A percentile compares a stretch with the other conserved stretches of the same genome.
These are phyloP conservation scores for Norana najaformis DNA, from an alignment of 2,888 invertebrate genomes.

Conservation along the genomic window DNA sequence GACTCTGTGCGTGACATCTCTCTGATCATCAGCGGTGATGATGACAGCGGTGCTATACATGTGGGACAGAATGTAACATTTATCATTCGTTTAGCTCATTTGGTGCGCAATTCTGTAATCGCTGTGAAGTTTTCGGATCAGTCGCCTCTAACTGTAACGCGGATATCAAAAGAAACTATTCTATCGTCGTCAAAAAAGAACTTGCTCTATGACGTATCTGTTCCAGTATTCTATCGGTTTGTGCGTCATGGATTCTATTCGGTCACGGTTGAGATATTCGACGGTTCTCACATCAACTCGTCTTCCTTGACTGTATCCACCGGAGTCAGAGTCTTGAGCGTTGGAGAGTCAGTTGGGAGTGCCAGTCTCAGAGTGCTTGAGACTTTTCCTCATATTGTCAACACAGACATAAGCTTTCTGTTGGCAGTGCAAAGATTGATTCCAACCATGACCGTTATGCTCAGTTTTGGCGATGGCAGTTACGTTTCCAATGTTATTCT, in stretches of 20 bases:
- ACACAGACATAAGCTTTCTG: not conserved
- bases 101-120: not conserved
- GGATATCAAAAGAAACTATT: not conserved
- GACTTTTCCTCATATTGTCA: slow-evolving; percentile 1
- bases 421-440: not conserved
- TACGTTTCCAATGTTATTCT: slow-evolving; percentile 5
- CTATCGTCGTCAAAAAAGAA: not conserved
- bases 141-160: not conserved
- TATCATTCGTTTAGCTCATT: not conserved
- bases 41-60: not conserved
- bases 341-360: not conserved
- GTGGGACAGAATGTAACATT: not conserved
- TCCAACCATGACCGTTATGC: not conserved
- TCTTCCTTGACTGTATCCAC: not conserved
- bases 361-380: not conserved
- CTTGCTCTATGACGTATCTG: not conserved
- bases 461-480: not conserved
- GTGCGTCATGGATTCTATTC: slow-evolving; percentile 13
- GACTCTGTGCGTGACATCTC: not conserved
- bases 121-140: not conserved
- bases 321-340: not conserved
- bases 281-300: not conserved
- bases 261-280: not conserved
- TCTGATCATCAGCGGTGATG: not conserved
- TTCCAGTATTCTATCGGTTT: not conserved